Base-by-base conservation (phyloP, 2,113 vertebrate species). In the Triplophysa rosa region DNA sequence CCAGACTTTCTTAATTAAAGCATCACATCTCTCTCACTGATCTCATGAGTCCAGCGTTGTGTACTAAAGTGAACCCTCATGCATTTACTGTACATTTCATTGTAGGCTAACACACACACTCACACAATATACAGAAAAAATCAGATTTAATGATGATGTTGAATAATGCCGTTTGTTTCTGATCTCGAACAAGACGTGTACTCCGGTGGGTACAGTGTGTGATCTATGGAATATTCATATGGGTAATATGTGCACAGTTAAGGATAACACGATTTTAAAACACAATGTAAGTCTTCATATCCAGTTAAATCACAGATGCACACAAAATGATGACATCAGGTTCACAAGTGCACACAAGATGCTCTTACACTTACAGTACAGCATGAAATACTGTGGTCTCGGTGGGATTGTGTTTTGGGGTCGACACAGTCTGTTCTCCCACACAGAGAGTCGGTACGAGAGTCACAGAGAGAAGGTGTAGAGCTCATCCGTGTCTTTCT, bases 401-500 rank as follows among this genome's bases (percentile, higher is more conserved):
- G 5, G 47, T 2, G 67, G 67, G 24, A 47, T 24, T 2, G 1
- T 54, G 24, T 69, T 45, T 70, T 71, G 26, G 29, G 68, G 68
- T 54, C 54, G 68, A 71, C 52, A 58, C 52, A 33, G 58, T 71
- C 26, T 71, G 52, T 71, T 71, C 52, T 71, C 29, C 11, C 0
- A 5, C 33, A 33, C 33, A 33, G 33, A 33, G 33, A 33, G 4
- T 33, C 33, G 33, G 33, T 33, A 33, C 5, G 33, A 33, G 4
- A 33, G 33, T 33, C 33, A 6, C 33, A 33, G 26, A 71, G 68
- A 56, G 68, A 58, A 58, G 10, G 16, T 29, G 23, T 54, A 29
- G 52, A 58, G 68, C 8, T 71, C n/a, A n/a, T n/a, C 29, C 68
- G 21, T 58, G 52, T 71, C 68, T 58, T 52, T 71, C 68, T 71